Conservation (phyloP, 2,113 vertebrate genomes). For the Sinocyclocheilus rhinocerous region DNA sequence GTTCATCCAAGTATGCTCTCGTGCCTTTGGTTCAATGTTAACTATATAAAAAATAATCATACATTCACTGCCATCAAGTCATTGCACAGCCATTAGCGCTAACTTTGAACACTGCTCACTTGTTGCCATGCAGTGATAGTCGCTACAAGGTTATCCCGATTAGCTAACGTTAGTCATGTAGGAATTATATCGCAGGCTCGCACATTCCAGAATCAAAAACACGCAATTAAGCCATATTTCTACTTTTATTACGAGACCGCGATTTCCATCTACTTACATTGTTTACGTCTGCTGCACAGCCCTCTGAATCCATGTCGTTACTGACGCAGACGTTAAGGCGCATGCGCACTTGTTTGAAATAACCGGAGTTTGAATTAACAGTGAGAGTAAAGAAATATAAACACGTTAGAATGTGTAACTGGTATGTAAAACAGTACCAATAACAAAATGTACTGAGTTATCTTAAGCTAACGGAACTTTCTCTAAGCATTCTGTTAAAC, state of each 20-base stretch:
- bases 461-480: background rate
- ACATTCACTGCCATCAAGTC: background rate
- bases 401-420: background rate
- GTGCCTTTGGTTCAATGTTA: background rate
- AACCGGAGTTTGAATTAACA: background rate
- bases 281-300: conserved; percentile 6
- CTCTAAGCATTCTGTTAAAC: background rate
- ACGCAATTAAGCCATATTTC: background rate
- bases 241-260: background rate
- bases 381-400: background rate
- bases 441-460: background rate
- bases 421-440: background rate
- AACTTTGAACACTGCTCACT: conserved; percentile 19
- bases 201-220: background rate
- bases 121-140: conserved; percentile 42
- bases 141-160: background rate
- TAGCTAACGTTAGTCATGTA: background rate
- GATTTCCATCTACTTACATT: conserved; percentile 34
- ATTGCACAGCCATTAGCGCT: background rate
- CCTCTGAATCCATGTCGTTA: conserved; percentile 49
- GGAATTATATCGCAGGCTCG: background rate
- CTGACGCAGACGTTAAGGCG: conserved; percentile 51
- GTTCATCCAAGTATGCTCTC: background rate
- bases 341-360: conserved; percentile 46
- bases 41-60: background rate